Percentiles rank a stretch among this genome's conserved stretches.
phyloP scores from a whole-genome alignment of 1,140 invertebrate species.

The Laupala kohalensis region DNA sequence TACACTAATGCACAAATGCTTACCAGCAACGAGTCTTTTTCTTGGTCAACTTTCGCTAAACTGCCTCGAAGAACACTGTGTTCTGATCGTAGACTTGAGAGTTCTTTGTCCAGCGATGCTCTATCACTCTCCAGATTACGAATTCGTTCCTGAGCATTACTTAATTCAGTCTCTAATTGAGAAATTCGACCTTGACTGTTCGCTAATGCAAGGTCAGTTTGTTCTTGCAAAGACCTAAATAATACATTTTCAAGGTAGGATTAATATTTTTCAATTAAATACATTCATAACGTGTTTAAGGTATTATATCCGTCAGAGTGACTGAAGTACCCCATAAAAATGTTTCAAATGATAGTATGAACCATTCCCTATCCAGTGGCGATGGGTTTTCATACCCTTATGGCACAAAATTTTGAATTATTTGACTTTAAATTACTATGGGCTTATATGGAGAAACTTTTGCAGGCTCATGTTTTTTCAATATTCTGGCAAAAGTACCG shows the following conservation, averaged over 20 bases:
- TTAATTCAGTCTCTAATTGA: constrained; percentile 37
- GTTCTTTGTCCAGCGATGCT: constrained; percentile 37
- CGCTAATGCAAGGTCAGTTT: constrained; percentile 42
- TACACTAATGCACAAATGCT: too few species aligned
- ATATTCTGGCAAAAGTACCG: too few species aligned
- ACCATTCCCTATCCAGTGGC: too few species aligned
- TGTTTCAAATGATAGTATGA: too few species aligned
- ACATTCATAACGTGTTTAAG: not conserved
- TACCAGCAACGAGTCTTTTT: constrained; percentile 42
- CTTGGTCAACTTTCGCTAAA: constrained; percentile 38
- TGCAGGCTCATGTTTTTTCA: too few species aligned
- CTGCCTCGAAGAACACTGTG: constrained; percentile 37
- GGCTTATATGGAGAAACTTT: too few species aligned
- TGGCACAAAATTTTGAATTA: too few species aligned
- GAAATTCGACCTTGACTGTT: constrained; percentile 40
- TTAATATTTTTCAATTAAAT: not conserved
- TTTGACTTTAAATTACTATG: too few species aligned
- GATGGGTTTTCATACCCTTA: too few species aligned
- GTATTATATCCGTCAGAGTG: too few species aligned
- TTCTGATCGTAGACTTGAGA: constrained; percentile 37
- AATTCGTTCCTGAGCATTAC: constrained; percentile 34
- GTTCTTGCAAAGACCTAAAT: constrained; percentile 40
- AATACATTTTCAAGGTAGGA: not conserved
- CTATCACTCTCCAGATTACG: constrained; percentile 37
- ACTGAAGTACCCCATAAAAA: too few species aligned